phyloP scores from a whole-genome alignment of 2,888 invertebrate species.

The Callinectes sapidus region DNA sequence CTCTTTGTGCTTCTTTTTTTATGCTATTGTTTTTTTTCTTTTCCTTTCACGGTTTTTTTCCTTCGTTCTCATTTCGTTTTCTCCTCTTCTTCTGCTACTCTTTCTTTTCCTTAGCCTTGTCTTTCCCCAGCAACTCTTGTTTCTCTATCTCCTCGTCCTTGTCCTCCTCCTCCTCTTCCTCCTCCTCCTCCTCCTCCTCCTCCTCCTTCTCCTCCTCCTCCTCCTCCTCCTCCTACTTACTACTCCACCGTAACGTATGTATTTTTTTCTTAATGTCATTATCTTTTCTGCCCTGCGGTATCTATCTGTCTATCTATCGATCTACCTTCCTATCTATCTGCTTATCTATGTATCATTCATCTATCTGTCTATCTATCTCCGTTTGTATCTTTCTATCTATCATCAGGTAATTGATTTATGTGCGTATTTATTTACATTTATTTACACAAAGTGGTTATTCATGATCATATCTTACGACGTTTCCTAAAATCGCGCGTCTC shows the following conservation, averaged over 20 bases:
- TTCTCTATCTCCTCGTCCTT: background rate
- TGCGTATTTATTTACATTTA: background rate
- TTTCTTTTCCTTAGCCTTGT: background rate
- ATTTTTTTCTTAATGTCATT: background rate
- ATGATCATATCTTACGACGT: background rate
- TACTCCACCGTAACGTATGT: background rate
- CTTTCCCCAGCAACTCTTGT: background rate
- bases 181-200: background rate
- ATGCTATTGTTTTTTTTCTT: background rate
- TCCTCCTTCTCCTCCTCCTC: constrained; percentile 5
- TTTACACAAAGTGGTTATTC: background rate
- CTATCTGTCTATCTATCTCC: background rate
- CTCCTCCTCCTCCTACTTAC: background rate
- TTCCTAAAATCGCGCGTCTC: background rate
- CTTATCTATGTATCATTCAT: background rate
- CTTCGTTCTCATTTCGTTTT: background rate
- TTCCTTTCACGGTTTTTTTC: background rate
- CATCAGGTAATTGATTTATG: background rate
- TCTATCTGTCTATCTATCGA: constrained; percentile 10
- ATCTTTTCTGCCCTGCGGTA: background rate
- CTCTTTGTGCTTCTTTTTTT: background rate
- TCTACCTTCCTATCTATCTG: background rate
- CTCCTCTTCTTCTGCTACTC: background rate
- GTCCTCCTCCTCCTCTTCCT: background rate
- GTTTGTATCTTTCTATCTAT: background rate